Evolutionary conservation across 2,113 vertebrate genomes (phyloP).

Genomic region (Bostrychus sinensis): DNA sequence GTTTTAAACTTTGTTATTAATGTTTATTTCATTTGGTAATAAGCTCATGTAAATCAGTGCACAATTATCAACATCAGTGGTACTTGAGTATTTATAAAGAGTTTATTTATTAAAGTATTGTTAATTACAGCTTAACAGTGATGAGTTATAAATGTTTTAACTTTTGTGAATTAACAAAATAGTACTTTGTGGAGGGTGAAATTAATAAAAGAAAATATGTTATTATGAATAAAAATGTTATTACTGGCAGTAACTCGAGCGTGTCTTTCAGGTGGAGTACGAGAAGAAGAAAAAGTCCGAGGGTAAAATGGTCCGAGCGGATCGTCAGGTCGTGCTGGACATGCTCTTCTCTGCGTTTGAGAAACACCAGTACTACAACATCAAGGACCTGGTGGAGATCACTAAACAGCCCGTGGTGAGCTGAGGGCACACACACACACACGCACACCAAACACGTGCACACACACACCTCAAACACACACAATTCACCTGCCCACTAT

Average conservation of each 20-base stretch:
- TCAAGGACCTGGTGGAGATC: constrained; percentile 96
- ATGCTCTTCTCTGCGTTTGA: constrained; percentile 98
- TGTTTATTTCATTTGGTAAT: too few relatives aligned
- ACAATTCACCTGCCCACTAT: constrained; percentile 64
- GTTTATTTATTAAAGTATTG: too few relatives aligned
- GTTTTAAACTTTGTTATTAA: too few relatives aligned
- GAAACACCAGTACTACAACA: constrained; percentile 96
- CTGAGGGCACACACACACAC: too few relatives aligned
- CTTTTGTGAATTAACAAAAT: too few relatives aligned
- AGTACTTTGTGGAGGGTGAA: too few relatives aligned
- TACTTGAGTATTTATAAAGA: too few relatives aligned
- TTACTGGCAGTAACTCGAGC: background rate
- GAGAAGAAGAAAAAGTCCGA: constrained; percentile 95
- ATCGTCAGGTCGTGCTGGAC: constrained; percentile 90
- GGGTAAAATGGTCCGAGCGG: constrained; percentile 90
- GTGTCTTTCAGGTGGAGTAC: constrained; percentile 83
- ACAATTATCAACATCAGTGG: too few relatives aligned
- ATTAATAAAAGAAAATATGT: background rate
- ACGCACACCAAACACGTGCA: background rate
- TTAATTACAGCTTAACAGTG: too few relatives aligned
- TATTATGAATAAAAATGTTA: background rate
- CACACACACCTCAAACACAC: constrained; percentile 7
- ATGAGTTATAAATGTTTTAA: too few relatives aligned
- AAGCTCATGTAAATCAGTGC: too few relatives aligned
- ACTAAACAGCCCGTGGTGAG: constrained; percentile 97